Evolutionary conservation across 2,888 invertebrate species (phyloP).

Genomic region (Dione juno): DNA sequence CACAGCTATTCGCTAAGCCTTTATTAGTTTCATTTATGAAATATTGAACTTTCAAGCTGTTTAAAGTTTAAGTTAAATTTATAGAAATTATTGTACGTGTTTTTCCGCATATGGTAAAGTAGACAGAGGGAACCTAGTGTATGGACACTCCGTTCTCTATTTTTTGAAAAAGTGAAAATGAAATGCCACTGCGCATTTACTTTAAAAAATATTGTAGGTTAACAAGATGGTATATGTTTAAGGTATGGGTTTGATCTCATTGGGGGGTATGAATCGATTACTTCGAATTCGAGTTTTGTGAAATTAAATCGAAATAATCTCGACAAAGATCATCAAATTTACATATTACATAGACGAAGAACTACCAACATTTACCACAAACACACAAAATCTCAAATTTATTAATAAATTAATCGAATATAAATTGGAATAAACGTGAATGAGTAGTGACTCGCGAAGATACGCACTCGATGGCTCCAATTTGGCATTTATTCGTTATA

Average conservation of each 20-base stretch:
- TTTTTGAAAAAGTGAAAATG: too few relatives aligned
- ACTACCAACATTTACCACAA: too few relatives aligned
- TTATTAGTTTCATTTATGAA: conserved; percentile 25
- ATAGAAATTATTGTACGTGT: background rate
- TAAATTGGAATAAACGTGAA: conserved; percentile 1
- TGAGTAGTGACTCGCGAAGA: conserved; percentile 10
- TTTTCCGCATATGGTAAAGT: background rate
- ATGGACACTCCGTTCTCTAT: too few relatives aligned
- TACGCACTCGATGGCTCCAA: conserved; percentile 5
- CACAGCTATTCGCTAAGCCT: conserved; percentile 8
- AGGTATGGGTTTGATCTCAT: too few relatives aligned
- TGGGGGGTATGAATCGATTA: too few relatives aligned
- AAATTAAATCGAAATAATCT: too few relatives aligned
- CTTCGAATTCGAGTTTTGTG: too few relatives aligned
- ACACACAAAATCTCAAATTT: background rate
- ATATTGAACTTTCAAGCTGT: conserved; percentile 1
- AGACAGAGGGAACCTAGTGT: background rate
- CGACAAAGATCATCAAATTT: too few relatives aligned
- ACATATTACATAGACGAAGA: too few relatives aligned
- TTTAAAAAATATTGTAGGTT: too few relatives aligned
- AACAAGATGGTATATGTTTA: too few relatives aligned
- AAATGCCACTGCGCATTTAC: too few relatives aligned
- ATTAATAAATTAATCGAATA: conserved; percentile 7
- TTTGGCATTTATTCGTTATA: conserved; percentile 15
- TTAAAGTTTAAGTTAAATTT: background rate